Conservation (phyloP, 2,797 vertebrate species). For the Scarus forsteni region DNA sequence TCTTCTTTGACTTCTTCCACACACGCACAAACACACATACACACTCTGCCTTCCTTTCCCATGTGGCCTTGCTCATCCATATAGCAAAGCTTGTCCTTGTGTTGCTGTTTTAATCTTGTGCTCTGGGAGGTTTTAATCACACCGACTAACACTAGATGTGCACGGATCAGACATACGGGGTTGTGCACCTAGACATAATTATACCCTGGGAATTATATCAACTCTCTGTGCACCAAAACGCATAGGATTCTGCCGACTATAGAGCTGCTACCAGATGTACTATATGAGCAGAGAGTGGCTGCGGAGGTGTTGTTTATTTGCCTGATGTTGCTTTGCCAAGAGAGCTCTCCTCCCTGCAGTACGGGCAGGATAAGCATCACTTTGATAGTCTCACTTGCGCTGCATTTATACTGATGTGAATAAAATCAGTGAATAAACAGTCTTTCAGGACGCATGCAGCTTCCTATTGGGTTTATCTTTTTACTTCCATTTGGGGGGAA, state of each 20-base stretch:
- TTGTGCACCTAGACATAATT: conserved; percentile 52
- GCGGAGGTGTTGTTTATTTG: conserved; percentile 49
- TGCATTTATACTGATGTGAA: conserved; percentile 12
- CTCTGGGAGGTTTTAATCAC: conserved; percentile 60
- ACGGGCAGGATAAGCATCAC: conserved; percentile 27
- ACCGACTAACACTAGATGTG: conserved; percentile 37
- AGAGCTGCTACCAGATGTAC: conserved; percentile 15
- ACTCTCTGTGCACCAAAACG: conserved; percentile 31
- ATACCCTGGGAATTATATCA: conserved; percentile 47
- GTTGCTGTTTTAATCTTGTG: conserved; percentile 58
- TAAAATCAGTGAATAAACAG: conserved; percentile 17
- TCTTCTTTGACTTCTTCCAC: conserved; percentile 32
- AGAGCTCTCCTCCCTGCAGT: conserved; percentile 28
- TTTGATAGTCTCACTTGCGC: conserved; percentile 31
- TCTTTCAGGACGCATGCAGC: conserved; percentile 27
- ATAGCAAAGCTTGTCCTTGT: conserved; percentile 39
- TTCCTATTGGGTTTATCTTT: conserved; percentile 12
- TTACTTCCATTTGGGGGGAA: conserved; percentile 18
- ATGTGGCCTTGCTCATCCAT: conserved; percentile 27
- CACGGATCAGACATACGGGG: conserved; percentile 41
- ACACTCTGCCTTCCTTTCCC: conserved; percentile 30
- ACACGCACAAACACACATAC: conserved; percentile 23
- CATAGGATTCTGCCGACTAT: conserved; percentile 10
- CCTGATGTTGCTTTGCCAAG: conserved; percentile 42
- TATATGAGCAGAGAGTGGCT: conserved; percentile 41